Base-by-base conservation (phyloP, 1,140 invertebrate genomes). In the Zaprionus davidi region DNA sequence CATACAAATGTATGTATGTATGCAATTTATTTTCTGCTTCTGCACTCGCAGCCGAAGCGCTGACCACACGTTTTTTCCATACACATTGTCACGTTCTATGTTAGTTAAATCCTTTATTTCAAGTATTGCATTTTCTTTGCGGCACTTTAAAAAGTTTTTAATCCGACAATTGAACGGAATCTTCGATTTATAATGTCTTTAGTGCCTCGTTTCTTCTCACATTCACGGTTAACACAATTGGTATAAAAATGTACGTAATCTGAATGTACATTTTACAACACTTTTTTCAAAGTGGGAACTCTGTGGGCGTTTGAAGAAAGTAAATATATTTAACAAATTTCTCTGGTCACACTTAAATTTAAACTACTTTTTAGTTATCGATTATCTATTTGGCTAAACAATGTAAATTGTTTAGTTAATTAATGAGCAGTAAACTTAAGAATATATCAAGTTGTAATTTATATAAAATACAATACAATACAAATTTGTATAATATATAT, bases 41-140 rank as follows among this genome's bases (percentile, higher is more conserved):
- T 56, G 63, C 60, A 67, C 36, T 72, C 34, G 75, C 75, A 73
- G 84, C 83, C 65, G 38, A 64, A 46, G 73, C 58, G 84, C 78
- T 83, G 84, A 69, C 78, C 84, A 85, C 82, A 85, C 82, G 82
- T 77, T 78, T 69, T 69, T 76, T 82, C 28, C 57, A 78, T 78
- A 57, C 34, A 44, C 85, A 88, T 84, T 87, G 80, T 78, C 41
- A 53, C 20, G 55, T 26, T 58, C 44, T 55, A 7, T 1, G 22
- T 67, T 31, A 11, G 38, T n/a, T 11, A 56, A 49, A 17, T 44
- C 36, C 36, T 17, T 17, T 31, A n/a, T n/a, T 22, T 13, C 28
- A 24, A 38, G 36, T 67, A 67, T 67, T 63, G 72, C 57, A 76
- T 72, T 64, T 72, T 57, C 5, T 62, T 24, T 57, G 36, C 36